Evolutionary conservation across 2,113 vertebrate genomes (phyloP).

Genomic region (Philantomba maxwellii): DNA sequence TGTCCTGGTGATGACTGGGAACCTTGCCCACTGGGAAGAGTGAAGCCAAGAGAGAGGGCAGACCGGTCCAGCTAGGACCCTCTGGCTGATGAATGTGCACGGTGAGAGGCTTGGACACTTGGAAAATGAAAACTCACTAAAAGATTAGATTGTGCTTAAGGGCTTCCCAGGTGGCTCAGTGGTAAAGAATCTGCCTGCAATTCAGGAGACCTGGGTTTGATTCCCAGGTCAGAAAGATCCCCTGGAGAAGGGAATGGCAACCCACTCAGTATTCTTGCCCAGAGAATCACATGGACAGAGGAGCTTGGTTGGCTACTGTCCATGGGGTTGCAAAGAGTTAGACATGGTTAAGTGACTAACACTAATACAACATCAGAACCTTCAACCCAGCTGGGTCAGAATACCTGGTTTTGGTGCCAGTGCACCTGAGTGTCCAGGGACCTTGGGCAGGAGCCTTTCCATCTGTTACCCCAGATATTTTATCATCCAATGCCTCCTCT

Average conservation of each 20-base stretch:
- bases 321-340: neutral
- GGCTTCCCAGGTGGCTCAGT: neutral
- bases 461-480: neutral
- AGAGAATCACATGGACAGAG: neutral
- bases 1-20: neutral
- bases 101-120: neutral
- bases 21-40: accelerated
- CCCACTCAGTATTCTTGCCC: neutral
- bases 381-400: accelerated
- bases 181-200: neutral
- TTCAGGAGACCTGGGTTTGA: neutral
- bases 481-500: neutral
- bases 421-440: accelerated
- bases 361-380: neutral
- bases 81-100: accelerated
- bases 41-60: accelerated
- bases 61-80: neutral
- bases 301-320: neutral
- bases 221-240: neutral
- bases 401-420: neutral
- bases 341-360: neutral
- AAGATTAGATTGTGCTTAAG: accelerated
- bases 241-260: neutral
- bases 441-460: neutral
- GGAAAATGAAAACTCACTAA: neutral